These are phyloP conservation scores for Lithosia quadra DNA, from an alignment of 2,888 invertebrate genomes.

Conservation along the genomic window DNA sequence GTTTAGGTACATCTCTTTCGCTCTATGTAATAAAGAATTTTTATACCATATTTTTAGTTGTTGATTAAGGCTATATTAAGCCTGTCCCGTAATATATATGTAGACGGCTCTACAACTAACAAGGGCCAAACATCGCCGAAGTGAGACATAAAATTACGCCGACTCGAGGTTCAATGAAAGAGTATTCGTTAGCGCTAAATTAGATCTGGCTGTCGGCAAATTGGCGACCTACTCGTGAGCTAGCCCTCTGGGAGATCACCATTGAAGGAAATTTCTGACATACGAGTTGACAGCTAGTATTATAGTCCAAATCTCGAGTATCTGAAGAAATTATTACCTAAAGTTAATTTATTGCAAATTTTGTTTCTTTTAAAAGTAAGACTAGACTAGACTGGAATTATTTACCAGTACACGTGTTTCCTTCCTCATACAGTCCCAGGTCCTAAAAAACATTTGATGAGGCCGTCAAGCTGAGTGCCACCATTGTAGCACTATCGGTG, in stretches of 20 bases:
- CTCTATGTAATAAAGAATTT: neutral
- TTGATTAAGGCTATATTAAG: neutral
- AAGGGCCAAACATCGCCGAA: neutral
- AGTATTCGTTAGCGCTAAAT: slow-evolving; percentile 8
- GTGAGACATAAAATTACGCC: neutral
- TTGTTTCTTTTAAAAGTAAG: no score
- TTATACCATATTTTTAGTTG: neutral
- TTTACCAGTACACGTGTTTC: no score
- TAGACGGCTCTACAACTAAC: neutral
- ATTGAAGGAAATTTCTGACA: neutral
- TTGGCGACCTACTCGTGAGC: neutral
- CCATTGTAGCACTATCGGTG: no score
- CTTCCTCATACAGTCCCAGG: no score
- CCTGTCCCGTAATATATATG: neutral
- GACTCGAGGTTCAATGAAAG: neutral
- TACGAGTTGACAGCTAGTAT: no score
- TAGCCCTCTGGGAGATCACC: neutral
- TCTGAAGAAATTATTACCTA: no score
- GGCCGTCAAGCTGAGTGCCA: no score
- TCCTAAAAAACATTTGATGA: no score
- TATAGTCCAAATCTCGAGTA: no score
- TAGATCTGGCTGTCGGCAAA: slow-evolving; percentile 40
- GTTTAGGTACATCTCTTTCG: neutral
- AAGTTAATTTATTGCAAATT: no score
- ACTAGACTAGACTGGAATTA: no score